These are phyloP conservation scores for Spodoptera frugiperda DNA, from an alignment of 1,140 invertebrate genomes.

Conservation along the genomic window DNA sequence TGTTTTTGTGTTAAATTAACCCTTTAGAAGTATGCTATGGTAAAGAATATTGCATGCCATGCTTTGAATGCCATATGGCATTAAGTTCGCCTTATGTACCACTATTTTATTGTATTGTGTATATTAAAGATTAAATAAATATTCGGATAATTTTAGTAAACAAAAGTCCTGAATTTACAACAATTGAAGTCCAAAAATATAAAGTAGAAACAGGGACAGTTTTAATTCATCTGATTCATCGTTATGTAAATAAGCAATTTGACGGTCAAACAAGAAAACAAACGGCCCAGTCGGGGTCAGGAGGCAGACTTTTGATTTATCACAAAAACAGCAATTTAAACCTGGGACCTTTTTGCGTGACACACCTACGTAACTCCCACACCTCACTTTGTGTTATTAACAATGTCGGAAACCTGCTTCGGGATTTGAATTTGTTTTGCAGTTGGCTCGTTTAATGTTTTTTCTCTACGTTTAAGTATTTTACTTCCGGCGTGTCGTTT, in stretches of 20 bases:
- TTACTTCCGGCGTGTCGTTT: slow-evolving; percentile 52
- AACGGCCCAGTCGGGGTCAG: slow-evolving; percentile 49
- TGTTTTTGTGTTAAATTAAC: background rate
- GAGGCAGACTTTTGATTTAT: slow-evolving; percentile 65
- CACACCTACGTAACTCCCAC: slow-evolving; percentile 67
- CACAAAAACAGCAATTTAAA: slow-evolving; percentile 74
- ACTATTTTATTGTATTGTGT: no score
- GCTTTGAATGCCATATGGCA: no score
- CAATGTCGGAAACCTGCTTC: slow-evolving; percentile 61
- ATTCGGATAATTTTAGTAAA: no score
- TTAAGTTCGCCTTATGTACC: no score
- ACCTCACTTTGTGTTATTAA: slow-evolving; percentile 55
- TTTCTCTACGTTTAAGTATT: slow-evolving; percentile 29
- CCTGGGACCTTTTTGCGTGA: slow-evolving; percentile 67
- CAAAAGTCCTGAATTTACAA: background rate
- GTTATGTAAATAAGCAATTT: slow-evolving; percentile 57
- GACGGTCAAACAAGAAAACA: slow-evolving; percentile 55
- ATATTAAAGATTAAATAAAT: no score
- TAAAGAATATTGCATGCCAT: no score
- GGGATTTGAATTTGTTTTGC: slow-evolving; percentile 64
- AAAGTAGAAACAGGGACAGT: slow-evolving; percentile 1
- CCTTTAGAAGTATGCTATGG: background rate
- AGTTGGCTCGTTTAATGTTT: slow-evolving; percentile 57
- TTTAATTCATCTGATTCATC: slow-evolving; percentile 30
- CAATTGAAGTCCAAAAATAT: background rate